phyloP scores from a whole-genome alignment of 2,113 vertebrate genomes.

The Ceratotherium simum region DNA sequence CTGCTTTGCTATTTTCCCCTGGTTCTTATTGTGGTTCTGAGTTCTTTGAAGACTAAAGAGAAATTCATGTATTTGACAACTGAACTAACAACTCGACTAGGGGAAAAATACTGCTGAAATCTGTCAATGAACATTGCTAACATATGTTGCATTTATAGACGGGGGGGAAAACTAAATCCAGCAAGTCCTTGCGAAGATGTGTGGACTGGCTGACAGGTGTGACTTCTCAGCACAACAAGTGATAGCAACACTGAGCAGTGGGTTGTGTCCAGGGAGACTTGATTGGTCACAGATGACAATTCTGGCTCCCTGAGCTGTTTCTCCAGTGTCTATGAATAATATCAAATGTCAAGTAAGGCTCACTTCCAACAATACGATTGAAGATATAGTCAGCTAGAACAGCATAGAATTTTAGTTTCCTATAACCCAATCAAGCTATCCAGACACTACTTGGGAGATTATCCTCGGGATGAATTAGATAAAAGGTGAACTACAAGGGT shows the following conservation, averaged over 20 bases:
- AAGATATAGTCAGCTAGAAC: neutral
- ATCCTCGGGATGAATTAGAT: neutral
- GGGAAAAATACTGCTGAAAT: slow-evolving; percentile 42
- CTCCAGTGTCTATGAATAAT: slow-evolving; percentile 22
- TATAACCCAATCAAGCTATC: neutral
- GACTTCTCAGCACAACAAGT: slow-evolving; percentile 37
- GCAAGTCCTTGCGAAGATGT: slow-evolving; percentile 30
- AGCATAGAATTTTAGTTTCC: neutral
- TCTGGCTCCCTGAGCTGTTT: slow-evolving; percentile 23
- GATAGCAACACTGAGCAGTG: neutral
- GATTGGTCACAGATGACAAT: slow-evolving; percentile 30
- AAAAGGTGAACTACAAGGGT: neutral
- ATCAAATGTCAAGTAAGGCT: slow-evolving; percentile 55
- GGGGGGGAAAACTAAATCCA: slow-evolving; percentile 6
- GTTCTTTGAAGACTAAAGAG: slow-evolving; percentile 39
- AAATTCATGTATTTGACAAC: slow-evolving; percentile 41
- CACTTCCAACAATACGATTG: neutral
- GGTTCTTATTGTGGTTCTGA: neutral
- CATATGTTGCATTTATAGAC: slow-evolving; percentile 59
- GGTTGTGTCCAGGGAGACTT: slow-evolving; percentile 14
- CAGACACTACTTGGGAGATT: neutral
- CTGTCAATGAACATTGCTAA: slow-evolving; percentile 59
- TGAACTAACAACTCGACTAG: neutral
- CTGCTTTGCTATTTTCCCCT: neutral
- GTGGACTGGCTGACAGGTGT: slow-evolving; percentile 35